These are phyloP conservation scores for Podarcis lilfordi DNA, from an alignment of 2,797 vertebrate genomes.

Conservation along the genomic window DNA sequence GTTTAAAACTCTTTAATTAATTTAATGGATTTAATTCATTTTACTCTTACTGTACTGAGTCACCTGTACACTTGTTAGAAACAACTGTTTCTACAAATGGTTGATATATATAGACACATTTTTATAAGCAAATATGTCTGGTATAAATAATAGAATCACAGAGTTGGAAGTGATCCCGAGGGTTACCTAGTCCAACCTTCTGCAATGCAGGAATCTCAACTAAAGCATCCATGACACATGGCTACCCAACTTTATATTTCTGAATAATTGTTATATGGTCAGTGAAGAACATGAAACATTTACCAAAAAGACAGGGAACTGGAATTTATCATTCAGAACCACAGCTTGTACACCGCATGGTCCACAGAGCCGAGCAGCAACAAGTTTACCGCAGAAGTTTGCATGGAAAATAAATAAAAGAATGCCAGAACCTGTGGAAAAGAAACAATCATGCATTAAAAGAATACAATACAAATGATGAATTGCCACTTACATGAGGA, in stretches of 20 bases:
- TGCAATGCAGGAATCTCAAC: too few relatives aligned
- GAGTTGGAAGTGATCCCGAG: too few relatives aligned
- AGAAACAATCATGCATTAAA: constrained; percentile 1
- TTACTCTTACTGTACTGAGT: too few relatives aligned
- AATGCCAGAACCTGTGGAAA: constrained; percentile 87
- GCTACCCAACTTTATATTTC: neutral
- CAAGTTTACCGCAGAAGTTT: constrained; percentile 87
- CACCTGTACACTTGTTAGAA: neutral
- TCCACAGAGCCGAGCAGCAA: constrained; percentile 91
- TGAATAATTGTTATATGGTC: neutral
- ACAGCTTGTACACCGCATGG: constrained; percentile 97
- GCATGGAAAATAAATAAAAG: constrained; percentile 96
- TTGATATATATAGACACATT: too few relatives aligned
- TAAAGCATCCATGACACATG: too few relatives aligned
- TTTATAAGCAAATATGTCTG: too few relatives aligned
- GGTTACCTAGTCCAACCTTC: too few relatives aligned
- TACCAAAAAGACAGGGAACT: constrained; percentile 97
- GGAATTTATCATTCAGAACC: constrained; percentile 97
- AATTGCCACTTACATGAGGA: neutral
- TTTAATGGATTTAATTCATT: too few relatives aligned
- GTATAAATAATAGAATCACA: too few relatives aligned
- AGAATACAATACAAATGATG: constrained; percentile 5
- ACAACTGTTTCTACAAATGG: neutral
- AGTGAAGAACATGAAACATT: constrained; percentile 50
- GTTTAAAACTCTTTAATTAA: too few relatives aligned